Conservation (phyloP, 2,797 vertebrate species). For the Sorex maritimensis region DNA sequence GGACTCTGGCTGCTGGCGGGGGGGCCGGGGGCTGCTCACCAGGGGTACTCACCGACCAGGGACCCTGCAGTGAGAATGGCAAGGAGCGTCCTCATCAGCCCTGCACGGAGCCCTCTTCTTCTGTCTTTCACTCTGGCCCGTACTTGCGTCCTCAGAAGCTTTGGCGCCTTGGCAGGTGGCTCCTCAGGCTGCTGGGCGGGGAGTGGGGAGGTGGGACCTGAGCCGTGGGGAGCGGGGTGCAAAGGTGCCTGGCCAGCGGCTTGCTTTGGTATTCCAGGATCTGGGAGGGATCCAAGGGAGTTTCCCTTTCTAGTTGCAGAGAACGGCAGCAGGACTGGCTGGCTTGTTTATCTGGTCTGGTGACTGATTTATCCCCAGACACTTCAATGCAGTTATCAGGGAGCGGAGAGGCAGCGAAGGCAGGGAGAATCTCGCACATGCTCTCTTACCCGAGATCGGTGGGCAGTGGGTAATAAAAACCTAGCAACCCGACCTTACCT, state of each 20-base stretch:
- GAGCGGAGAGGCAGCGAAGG: constrained; percentile 35
- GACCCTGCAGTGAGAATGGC: constrained; percentile 74
- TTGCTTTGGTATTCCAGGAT: constrained; percentile 73
- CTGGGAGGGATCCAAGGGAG: constrained; percentile 82
- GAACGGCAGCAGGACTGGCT: neutral
- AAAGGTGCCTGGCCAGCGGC: constrained; percentile 79
- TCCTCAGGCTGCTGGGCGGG: constrained; percentile 73
- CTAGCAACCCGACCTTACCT: no score
- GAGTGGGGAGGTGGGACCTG: constrained; percentile 40
- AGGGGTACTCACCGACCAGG: constrained; percentile 80
- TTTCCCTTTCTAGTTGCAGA: constrained; percentile 56
- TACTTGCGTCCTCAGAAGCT: constrained; percentile 28
- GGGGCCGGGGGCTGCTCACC: neutral
- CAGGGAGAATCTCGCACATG: neutral
- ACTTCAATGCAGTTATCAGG: constrained; percentile 21
- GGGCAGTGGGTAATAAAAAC: neutral
- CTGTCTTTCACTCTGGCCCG: neutral
- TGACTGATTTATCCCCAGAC: constrained; percentile 77
- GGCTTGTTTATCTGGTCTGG: constrained; percentile 83
- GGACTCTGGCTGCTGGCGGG: no score
- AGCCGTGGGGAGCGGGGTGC: constrained; percentile 60
- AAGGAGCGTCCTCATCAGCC: constrained; percentile 79
- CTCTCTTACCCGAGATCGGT: neutral
- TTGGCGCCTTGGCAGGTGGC: constrained; percentile 72
- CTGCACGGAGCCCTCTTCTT: neutral